These are phyloP conservation scores for Macrotis lagotis DNA, from an alignment of 2,113 vertebrate genomes.

Conservation along the genomic window DNA sequence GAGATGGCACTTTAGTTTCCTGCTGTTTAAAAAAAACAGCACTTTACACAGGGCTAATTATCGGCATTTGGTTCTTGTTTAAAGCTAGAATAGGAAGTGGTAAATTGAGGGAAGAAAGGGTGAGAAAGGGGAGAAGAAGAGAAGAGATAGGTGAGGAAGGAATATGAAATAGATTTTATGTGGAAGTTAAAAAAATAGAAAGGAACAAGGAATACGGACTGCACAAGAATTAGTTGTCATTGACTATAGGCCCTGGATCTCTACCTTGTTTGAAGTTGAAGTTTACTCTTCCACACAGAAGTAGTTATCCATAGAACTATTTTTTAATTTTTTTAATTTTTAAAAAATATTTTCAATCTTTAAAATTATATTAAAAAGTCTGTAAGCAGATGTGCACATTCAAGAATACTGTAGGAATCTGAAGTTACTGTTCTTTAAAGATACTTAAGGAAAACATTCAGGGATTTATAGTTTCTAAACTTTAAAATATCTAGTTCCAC, in stretches of 20 bases:
- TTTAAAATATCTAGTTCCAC: not conserved
- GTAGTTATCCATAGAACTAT: conserved; percentile 9
- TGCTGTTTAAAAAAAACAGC: not conserved
- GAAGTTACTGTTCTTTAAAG: not conserved
- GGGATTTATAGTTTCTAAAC: not conserved
- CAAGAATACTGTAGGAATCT: conserved; percentile 41
- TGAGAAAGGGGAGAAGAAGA: not conserved
- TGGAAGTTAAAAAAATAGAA: conserved; percentile 34
- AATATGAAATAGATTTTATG: not conserved
- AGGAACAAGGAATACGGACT: not conserved
- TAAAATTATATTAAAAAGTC: not conserved
- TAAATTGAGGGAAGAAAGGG: rapidly evolving
- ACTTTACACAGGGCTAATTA: not conserved
- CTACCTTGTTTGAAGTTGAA: too few species aligned
- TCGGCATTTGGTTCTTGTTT: conserved; percentile 1
- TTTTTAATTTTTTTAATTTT: too few species aligned
- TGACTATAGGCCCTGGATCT: not conserved
- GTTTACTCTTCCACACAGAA: conserved; percentile 8
- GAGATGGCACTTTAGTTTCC: conserved; percentile 5
- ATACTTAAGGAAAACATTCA: not conserved
- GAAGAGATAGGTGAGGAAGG: not conserved
- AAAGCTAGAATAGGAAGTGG: not conserved
- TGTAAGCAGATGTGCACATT: not conserved
- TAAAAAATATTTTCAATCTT: too few species aligned
- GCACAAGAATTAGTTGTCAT: conserved; percentile 39